phyloP scores from a whole-genome alignment of 1,140 invertebrate genomes.

The Drosophila equinoxialis region DNA sequence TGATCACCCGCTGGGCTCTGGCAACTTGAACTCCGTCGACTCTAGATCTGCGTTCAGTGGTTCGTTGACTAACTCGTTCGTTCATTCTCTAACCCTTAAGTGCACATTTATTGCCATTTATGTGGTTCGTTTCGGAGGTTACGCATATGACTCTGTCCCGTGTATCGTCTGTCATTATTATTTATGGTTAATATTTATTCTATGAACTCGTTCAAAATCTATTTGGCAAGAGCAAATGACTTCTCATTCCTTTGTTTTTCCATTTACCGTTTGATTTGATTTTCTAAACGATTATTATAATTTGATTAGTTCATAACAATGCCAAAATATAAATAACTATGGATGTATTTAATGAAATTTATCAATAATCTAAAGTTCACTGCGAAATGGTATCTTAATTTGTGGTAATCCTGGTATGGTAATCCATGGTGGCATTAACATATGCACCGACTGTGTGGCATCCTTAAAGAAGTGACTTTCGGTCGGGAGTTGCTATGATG shows the following conservation, averaged over 20 bases:
- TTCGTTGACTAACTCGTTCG: constrained; percentile 12
- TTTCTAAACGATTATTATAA: neutral
- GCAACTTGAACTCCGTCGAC: constrained; percentile 32
- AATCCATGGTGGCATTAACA: too few relatives aligned
- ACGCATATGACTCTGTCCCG: constrained; percentile 56
- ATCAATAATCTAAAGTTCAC: too few relatives aligned
- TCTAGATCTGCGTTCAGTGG: constrained; percentile 12
- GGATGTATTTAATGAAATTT: too few relatives aligned
- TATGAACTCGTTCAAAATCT: constrained; percentile 51
- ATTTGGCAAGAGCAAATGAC: neutral
- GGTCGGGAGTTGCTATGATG: too few relatives aligned
- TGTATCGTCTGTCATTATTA: constrained; percentile 45
- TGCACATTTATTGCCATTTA: constrained; percentile 77
- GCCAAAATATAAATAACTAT: too few relatives aligned
- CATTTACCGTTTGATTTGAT: neutral
- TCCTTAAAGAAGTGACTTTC: too few relatives aligned
- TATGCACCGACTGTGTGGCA: too few relatives aligned
- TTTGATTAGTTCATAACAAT: too few relatives aligned
- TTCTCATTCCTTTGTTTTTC: too few relatives aligned
- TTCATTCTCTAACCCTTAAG: constrained; percentile 70
- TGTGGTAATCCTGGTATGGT: too few relatives aligned
- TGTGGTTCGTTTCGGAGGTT: constrained; percentile 71
- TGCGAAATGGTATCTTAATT: too few relatives aligned
- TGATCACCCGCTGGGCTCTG: constrained; percentile 64
- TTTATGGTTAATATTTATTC: constrained; percentile 70